These are phyloP conservation scores for Battus philenor DNA, from an alignment of 1,140 invertebrate species.

Conservation along the genomic window DNA sequence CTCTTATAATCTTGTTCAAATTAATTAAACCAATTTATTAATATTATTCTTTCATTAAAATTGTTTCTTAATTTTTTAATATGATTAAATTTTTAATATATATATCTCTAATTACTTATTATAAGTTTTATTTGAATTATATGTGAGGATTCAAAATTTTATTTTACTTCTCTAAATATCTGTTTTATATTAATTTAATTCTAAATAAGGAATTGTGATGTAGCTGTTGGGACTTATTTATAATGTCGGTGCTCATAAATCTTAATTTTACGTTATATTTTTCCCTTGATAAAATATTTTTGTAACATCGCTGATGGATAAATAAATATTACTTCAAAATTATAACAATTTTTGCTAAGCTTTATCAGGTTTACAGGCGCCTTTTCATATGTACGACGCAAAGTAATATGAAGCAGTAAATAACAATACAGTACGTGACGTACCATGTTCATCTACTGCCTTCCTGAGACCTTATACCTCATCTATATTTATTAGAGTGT, in stretches of 20 bases:
- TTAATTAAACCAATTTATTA: too few species aligned
- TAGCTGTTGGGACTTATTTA: neutral
- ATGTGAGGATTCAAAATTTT: too few species aligned
- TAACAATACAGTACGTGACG: conserved; percentile 23
- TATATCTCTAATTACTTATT: too few species aligned
- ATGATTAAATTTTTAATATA: too few species aligned
- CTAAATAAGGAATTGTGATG: too few species aligned
- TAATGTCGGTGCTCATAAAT: too few species aligned
- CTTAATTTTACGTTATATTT: neutral
- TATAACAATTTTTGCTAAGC: neutral
- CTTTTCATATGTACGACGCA: conserved; percentile 8
- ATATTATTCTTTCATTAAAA: too few species aligned
- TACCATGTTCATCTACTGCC: conserved; percentile 18
- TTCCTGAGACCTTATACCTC: conserved; percentile 21
- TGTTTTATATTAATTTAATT: too few species aligned
- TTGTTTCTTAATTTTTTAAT: too few species aligned
- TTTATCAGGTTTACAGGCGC: neutral
- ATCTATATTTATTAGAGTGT: conserved; percentile 25
- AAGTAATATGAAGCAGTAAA: conserved; percentile 10
- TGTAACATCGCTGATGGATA: neutral
- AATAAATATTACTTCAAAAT: neutral
- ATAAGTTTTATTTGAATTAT: too few species aligned
- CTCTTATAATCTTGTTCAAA: too few species aligned
- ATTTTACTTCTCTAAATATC: too few species aligned
- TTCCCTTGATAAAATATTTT: neutral